Conservation (phyloP, 2,888 invertebrate species). For the Norana najaformis region DNA sequence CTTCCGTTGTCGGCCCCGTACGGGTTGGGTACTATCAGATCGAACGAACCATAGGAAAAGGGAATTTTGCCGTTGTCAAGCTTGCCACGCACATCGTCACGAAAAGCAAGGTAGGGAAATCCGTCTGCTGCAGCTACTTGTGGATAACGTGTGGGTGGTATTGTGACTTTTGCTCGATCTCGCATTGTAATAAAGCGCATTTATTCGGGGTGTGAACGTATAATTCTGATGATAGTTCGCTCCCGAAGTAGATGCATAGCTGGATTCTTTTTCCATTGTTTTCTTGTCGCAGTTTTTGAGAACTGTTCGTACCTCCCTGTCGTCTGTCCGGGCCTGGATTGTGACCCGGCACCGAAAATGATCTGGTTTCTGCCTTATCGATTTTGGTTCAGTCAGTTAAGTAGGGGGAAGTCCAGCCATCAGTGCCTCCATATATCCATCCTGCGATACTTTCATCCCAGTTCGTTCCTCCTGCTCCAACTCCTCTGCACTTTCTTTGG, state of each 20-base stretch:
- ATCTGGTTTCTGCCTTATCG: constrained; percentile 7
- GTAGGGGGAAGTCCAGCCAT: neutral
- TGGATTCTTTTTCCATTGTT: no score
- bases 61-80: constrained; percentile 98
- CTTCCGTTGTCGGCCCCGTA: neutral
- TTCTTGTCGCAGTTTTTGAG: neutral
- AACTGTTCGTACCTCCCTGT: neutral
- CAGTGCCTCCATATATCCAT: neutral
- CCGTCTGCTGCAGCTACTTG: neutral
- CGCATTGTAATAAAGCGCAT: neutral
- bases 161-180: neutral
- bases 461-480: no score
- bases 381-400: neutral
- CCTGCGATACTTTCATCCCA: no score
- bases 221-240: neutral
- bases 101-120: constrained; percentile 82
- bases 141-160: neutral
- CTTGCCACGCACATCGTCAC: constrained; percentile 96
- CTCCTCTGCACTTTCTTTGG: no score
- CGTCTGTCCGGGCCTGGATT: neutral
- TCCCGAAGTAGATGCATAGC: neutral
- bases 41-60: constrained; percentile 96
- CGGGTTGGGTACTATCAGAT: constrained; percentile 93
- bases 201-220: neutral
- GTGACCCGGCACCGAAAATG: neutral